Evolutionary conservation across 2,113 vertebrate genomes (phyloP).

Genomic region (Ophthalmolycus amberensis): DNA sequence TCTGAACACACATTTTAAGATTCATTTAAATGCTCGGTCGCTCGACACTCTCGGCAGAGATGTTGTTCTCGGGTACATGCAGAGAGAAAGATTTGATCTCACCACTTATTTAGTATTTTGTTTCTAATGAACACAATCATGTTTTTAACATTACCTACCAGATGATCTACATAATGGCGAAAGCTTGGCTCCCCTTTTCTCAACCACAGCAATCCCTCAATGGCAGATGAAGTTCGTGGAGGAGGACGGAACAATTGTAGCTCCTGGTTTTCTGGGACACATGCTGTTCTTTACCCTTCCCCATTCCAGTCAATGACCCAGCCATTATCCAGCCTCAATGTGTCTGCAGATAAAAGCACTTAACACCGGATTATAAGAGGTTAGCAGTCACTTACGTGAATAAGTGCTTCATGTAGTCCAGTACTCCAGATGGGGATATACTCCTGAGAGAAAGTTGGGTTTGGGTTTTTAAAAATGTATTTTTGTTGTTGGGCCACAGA

Average conservation of each 20-base stretch:
- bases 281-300: conserved; percentile 43
- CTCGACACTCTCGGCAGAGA: neutral
- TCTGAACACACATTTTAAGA: conserved; percentile 23
- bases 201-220: neutral
- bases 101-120: neutral
- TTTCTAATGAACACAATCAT: neutral
- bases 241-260: conserved; percentile 28
- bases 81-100: neutral
- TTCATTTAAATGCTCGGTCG: conserved; percentile 13
- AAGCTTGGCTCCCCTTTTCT: neutral
- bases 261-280: conserved; percentile 37
- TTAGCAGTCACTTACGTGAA: conserved; percentile 73
- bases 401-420: conserved; percentile 52
- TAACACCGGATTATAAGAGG: conserved; percentile 73
- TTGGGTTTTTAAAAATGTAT: conserved; percentile 18
- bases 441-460: conserved; percentile 20
- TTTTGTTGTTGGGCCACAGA: conserved; percentile 20
- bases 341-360: conserved; percentile 69
- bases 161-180: neutral
- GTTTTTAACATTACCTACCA: neutral
- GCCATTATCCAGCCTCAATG: conserved; percentile 61
- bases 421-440: conserved; percentile 49
- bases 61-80: neutral
- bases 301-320: conserved; percentile 44
- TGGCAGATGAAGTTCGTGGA: conserved; percentile 20